phyloP scores from a whole-genome alignment of 2,888 invertebrate species.

The Dryomyza anilis region DNA sequence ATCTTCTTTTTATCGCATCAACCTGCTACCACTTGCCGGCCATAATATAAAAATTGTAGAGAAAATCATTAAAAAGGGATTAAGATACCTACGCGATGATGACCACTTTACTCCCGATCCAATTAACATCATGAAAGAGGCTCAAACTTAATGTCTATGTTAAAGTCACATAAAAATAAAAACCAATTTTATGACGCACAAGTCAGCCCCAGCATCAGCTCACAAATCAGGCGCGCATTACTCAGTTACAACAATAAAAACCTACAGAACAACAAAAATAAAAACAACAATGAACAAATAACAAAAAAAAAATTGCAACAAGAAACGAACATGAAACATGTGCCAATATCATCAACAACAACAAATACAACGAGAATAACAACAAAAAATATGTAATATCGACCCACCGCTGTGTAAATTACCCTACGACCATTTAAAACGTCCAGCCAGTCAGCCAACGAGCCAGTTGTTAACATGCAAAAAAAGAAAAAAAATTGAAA shows the following conservation, averaged over 20 bases:
- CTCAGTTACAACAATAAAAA: conserved; percentile 17
- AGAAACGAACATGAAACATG: conserved; percentile 21
- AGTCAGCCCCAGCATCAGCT: conserved; percentile 12
- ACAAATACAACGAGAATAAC: conserved; percentile 18
- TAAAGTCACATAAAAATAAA: conserved; percentile 8
- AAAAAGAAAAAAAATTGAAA: not conserved
- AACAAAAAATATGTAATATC: conserved; percentile 25
- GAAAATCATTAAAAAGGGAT: conserved; percentile 52
- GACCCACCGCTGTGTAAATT: conserved; percentile 51
- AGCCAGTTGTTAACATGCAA: not conserved
- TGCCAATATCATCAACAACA: conserved; percentile 33
- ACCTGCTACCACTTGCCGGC: too few relatives aligned
- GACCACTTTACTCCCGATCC: conserved; percentile 20
- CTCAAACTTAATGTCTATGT: conserved; percentile 43
- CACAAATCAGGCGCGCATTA: conserved; percentile 16
- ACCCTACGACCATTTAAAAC: conserved; percentile 26
- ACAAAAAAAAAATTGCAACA: conserved; percentile 13
- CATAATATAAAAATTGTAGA: not conserved
- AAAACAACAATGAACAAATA: conserved; percentile 3
- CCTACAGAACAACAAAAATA: conserved; percentile 4
- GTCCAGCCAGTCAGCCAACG: not conserved
- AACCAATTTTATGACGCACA: conserved; percentile 17
- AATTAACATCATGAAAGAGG: conserved; percentile 37
- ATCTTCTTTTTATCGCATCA: too few relatives aligned
- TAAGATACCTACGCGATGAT: conserved; percentile 44